Conservation (phyloP, 2,113 vertebrate species). For the Geococcyx californianus region DNA sequence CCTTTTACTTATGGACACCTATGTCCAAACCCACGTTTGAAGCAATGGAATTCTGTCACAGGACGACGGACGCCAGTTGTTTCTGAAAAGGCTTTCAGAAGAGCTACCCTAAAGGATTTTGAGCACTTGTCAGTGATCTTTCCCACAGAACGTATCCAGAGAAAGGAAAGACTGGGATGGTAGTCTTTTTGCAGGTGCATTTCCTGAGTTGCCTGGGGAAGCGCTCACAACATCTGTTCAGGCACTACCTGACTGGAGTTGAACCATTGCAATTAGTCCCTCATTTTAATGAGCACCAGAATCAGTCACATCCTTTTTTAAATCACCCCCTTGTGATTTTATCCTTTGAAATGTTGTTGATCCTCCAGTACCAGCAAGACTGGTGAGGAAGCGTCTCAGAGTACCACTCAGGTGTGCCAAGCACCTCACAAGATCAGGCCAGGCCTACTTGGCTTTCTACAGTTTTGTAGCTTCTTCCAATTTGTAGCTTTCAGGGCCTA, state of each 20-base stretch:
- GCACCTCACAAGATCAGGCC: not conserved
- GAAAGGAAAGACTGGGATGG: not conserved
- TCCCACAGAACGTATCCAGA: not conserved
- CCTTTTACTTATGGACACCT: not conserved
- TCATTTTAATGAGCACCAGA: slow-evolving; percentile 55
- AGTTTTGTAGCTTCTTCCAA: no score
- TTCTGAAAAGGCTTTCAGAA: not conserved
- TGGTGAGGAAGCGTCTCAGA: not conserved
- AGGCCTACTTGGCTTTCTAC: not conserved
- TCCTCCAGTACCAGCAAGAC: not conserved
- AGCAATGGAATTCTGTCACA: not conserved
- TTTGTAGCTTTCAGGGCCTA: not conserved
- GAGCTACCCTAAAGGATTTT: not conserved
- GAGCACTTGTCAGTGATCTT: not conserved
- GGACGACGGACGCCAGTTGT: not conserved
- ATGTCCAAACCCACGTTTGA: not conserved
- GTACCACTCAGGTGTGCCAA: not conserved
- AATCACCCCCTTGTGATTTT: slow-evolving; percentile 44
- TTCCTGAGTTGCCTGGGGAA: slow-evolving; percentile 39
- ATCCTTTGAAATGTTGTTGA: slow-evolving; percentile 25
- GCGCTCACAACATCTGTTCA: slow-evolving; percentile 30
- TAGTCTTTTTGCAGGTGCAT: slow-evolving; percentile 41
- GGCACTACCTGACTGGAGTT: slow-evolving; percentile 21
- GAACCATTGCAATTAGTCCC: slow-evolving; percentile 60
- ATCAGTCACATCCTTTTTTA: slow-evolving; percentile 56